Evolutionary conservation across 2,113 vertebrate species (phyloP).

Genomic region (Nematolebias whitei): DNA sequence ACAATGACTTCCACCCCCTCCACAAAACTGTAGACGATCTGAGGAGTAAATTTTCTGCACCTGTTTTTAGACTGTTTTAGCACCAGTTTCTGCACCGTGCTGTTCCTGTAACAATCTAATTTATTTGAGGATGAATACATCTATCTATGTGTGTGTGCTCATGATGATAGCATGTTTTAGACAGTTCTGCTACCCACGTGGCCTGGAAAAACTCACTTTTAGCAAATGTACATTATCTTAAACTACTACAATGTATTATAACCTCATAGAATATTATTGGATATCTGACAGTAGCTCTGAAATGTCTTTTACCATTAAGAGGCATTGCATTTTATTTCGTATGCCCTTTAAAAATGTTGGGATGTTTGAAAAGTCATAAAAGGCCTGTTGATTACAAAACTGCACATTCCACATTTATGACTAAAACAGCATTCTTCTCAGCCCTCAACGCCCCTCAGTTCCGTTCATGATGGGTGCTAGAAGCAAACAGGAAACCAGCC

Average conservation of each 20-base stretch:
- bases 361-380: not conserved
- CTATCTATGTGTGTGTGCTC: too few species aligned
- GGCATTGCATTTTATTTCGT: not conserved
- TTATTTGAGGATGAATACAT: too few species aligned
- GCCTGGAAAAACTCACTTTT: not conserved
- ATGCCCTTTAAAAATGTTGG: not conserved
- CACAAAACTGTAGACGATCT: too few species aligned
- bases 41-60: too few species aligned
- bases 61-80: too few species aligned
- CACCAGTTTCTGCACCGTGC: too few species aligned
- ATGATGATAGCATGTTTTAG: not conserved
- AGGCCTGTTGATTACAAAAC: not conserved
- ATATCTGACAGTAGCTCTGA: not conserved
- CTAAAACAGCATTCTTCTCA: not conserved
- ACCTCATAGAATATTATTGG: not conserved
- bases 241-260: not conserved
- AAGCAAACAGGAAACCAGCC: conserved; percentile 3
- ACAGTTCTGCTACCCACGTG: not conserved
- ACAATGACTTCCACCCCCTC: too few species aligned
- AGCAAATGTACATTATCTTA: not conserved
- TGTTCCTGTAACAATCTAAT: too few species aligned
- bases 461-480: not conserved
- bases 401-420: not conserved
- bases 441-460: not conserved
- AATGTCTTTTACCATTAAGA: not conserved